Evolutionary conservation across 2,888 invertebrate genomes (phyloP).

Genomic region (Hetaerina titia): DNA sequence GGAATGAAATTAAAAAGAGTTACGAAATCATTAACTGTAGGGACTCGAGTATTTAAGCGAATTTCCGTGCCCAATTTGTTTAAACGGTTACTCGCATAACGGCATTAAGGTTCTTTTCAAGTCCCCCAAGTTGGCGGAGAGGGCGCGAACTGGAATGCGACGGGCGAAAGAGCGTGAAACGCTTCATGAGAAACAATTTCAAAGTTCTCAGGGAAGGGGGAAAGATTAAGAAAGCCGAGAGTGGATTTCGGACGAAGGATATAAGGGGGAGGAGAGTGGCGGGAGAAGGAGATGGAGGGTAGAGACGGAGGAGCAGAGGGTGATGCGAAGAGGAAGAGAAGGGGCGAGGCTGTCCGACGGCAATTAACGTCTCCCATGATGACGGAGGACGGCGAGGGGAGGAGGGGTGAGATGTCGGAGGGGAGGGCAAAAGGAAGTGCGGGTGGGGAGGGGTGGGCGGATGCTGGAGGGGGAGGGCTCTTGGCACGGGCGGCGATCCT

Average conservation of each 20-base stretch:
- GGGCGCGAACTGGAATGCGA: neutral
- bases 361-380: constrained; percentile 53
- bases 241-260: neutral
- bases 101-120: neutral
- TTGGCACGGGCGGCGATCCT: neutral
- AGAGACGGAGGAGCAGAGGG: neutral
- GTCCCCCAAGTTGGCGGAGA: neutral
- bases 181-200: neutral
- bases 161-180: neutral
- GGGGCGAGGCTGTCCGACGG: constrained; percentile 33
- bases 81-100: neutral
- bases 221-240: neutral
- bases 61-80: neutral
- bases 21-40: neutral
- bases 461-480: too few species aligned
- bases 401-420: neutral
- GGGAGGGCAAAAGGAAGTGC: neutral
- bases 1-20: neutral
- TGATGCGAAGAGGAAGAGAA: neutral
- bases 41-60: neutral
- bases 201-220: neutral
- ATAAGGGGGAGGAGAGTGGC: neutral
- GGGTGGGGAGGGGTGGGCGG: neutral
- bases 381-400: neutral
- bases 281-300: neutral